A percentile compares a stretch with the other conserved stretches of the same genome.
phyloP scores from a whole-genome alignment of 2,797 vertebrate genomes.

The Furcifer pardalis region DNA sequence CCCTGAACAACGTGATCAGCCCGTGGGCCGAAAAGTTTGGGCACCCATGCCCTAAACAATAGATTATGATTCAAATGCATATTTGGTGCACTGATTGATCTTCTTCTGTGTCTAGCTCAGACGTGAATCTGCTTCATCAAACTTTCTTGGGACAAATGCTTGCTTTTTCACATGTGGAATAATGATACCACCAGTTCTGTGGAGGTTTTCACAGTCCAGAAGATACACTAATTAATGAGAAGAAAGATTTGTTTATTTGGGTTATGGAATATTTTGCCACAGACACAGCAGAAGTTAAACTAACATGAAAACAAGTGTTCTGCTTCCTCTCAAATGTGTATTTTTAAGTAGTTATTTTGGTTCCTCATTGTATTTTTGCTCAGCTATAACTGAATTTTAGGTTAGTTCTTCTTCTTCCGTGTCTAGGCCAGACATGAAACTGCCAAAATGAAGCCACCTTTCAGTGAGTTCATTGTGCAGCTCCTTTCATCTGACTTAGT shows the following conservation, averaged over 20 bases:
- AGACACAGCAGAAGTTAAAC: neutral
- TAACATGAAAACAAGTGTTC: neutral
- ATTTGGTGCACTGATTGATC: neutral
- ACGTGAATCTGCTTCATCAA: too few species aligned
- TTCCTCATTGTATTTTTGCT: neutral
- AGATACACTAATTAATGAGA: neutral
- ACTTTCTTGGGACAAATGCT: neutral
- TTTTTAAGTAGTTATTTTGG: neutral
- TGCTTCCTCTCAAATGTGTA: neutral
- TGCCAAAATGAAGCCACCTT: too few species aligned
- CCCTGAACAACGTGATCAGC: too few species aligned
- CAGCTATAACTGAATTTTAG: neutral
- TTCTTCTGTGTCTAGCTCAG: too few species aligned
- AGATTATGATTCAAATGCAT: neutral
- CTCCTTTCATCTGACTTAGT: too few species aligned
- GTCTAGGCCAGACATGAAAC: too few species aligned
- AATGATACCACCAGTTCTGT: neutral
- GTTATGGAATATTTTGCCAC: neutral
- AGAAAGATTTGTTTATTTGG: neutral
- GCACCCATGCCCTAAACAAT: too few species aligned
- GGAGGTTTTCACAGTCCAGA: neutral
- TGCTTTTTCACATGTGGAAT: neutral
- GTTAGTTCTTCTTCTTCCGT: too few species aligned
- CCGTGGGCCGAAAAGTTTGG: too few species aligned
- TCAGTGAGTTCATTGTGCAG: too few species aligned